These are phyloP conservation scores for Clusia tigrina DNA, from an alignment of 2,888 invertebrate genomes.

Conservation along the genomic window DNA sequence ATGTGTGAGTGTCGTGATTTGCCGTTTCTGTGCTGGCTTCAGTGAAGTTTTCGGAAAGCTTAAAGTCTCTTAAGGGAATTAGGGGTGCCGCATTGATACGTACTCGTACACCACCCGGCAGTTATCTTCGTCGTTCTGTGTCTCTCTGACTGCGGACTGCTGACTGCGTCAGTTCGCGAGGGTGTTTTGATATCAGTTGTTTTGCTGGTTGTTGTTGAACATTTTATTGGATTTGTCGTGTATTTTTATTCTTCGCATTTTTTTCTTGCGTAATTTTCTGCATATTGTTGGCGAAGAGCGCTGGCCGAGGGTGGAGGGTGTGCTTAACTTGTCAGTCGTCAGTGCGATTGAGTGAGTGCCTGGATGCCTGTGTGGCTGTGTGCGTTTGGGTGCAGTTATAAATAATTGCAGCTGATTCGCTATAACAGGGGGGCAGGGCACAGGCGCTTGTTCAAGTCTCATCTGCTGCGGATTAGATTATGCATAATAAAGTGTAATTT, in stretches of 20 bases:
- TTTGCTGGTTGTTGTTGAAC: constrained; percentile 32
- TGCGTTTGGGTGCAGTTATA: background rate
- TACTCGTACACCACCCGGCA: background rate
- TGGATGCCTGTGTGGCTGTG: background rate
- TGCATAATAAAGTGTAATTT: constrained; percentile 64
- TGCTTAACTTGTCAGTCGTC: background rate
- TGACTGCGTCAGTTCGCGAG: constrained; percentile 10
- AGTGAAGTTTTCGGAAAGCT: background rate
- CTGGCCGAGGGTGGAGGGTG: constrained; percentile 5
- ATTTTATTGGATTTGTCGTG: constrained; percentile 35
- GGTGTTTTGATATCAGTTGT: constrained; percentile 4
- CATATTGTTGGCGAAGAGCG: constrained; percentile 42
- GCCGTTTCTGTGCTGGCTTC: constrained; percentile 4
- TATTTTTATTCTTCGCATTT: background rate
- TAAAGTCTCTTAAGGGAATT: constrained; percentile 23
- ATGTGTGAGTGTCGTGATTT: constrained; percentile 22
- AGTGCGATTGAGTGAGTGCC: background rate
- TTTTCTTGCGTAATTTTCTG: constrained; percentile 35
- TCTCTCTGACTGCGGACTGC: background rate
- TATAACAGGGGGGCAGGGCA: background rate
- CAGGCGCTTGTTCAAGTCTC: constrained; percentile 40
- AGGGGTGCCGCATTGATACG: constrained; percentile 7
- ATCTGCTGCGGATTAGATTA: constrained; percentile 63
- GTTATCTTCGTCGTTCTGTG: background rate
- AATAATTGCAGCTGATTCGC: constrained; percentile 17